These are phyloP conservation scores for Saccopteryx leptura DNA, from an alignment of 2,113 vertebrate species.

Conservation along the genomic window DNA sequence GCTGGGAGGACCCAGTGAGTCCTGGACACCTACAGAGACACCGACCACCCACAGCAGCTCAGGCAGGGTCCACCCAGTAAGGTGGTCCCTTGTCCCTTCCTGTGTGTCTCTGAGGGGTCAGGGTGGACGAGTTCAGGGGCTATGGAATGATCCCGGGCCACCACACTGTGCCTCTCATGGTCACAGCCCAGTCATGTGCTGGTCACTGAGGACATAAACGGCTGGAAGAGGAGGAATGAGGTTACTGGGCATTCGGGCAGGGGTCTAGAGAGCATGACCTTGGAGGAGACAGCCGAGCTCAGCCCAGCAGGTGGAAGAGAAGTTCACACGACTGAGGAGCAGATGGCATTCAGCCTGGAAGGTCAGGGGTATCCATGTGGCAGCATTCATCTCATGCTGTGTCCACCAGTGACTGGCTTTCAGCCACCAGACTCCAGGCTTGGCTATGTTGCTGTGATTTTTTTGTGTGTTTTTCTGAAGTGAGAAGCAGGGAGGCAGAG, in stretches of 20 bases:
- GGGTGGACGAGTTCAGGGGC: neutral
- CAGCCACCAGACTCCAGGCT: neutral
- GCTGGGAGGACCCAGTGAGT: neutral
- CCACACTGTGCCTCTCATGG: fast-evolving
- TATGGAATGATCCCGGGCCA: fast-evolving
- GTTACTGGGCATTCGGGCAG: fast-evolving
- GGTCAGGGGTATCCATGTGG: fast-evolving
- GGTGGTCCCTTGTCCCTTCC: fast-evolving
- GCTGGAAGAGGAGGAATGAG: neutral
- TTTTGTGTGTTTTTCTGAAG: neutral
- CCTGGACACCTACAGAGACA: neutral
- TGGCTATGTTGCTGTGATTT: no score
- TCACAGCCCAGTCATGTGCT: fast-evolving
- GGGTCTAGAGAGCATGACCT: neutral
- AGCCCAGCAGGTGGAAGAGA: neutral
- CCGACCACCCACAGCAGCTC: fast-evolving
- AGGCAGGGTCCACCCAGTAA: no score
- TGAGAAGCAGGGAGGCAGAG: no score
- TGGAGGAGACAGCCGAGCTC: neutral
- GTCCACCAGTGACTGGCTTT: fast-evolving
- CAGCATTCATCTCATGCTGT: fast-evolving
- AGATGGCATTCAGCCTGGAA: neutral
- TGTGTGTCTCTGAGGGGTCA: neutral
- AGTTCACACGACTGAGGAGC: fast-evolving
- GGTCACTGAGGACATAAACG: neutral